A percentile compares a stretch with the other conserved stretches of the same genome.
Evolutionary conservation across 2,888 invertebrate species (phyloP).

Genomic region (Adelognathus sp.): DNA sequence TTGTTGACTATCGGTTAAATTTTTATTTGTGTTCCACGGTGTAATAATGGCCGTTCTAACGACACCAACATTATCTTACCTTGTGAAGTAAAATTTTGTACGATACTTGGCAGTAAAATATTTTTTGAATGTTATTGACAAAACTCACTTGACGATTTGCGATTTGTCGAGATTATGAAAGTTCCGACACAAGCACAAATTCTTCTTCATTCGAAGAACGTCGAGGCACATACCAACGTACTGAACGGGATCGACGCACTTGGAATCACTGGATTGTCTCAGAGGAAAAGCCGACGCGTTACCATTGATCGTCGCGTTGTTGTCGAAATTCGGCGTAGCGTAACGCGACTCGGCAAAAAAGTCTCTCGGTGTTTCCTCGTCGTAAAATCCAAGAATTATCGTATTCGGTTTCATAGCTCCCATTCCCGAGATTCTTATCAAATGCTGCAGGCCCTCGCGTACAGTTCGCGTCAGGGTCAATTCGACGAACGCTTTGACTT

Average conservation of each 20-base stretch:
- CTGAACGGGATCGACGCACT: conserved; percentile 83
- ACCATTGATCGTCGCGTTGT: conserved; percentile 75
- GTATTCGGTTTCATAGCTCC: conserved; percentile 99
- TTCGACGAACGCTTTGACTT: conserved; percentile 98
- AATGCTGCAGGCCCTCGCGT: conserved; percentile 95
- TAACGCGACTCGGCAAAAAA: conserved; percentile 86
- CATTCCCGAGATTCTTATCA: conserved; percentile 95
- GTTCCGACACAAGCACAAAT: conserved; percentile 95
- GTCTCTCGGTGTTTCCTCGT: conserved; percentile 88
- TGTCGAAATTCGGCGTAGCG: conserved; percentile 82
- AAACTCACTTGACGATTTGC: conserved; percentile 86
- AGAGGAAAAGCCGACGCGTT: conserved; percentile 83
- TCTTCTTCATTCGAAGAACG: conserved; percentile 95
- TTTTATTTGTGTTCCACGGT: too few relatives aligned
- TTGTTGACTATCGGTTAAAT: too few relatives aligned
- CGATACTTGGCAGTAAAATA: too few relatives aligned
- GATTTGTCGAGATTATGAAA: conserved; percentile 93
- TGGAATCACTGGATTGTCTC: conserved; percentile 80
- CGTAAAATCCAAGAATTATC: conserved; percentile 96
- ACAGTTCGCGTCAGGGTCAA: conserved; percentile 93
- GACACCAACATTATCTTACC: too few relatives aligned
- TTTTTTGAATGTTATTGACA: neutral
- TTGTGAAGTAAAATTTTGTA: too few relatives aligned
- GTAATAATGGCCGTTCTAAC: too few relatives aligned
- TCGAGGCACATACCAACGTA: conserved; percentile 94